A percentile compares a stretch with the other conserved stretches of the same genome.
Evolutionary conservation across 2,113 vertebrate species (phyloP).

Genomic region (Apteryx owenii): DNA sequence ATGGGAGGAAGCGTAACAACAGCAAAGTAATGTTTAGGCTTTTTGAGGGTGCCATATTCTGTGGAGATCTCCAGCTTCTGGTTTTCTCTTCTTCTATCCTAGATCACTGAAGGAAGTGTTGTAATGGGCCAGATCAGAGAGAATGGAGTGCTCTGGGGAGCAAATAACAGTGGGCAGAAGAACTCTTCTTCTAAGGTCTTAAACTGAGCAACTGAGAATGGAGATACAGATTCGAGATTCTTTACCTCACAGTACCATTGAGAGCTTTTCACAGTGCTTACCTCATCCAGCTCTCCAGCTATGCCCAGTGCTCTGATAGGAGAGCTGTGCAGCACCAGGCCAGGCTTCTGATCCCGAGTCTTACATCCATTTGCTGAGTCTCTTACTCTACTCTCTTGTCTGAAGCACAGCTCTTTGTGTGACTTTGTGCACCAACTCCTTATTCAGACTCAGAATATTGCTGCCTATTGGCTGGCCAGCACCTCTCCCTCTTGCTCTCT

Average conservation of each 20-base stretch:
- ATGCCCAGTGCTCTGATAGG: too few relatives aligned
- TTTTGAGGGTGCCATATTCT: not conserved
- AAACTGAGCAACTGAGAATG: too few relatives aligned
- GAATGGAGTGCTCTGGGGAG: not conserved
- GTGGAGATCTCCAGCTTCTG: not conserved
- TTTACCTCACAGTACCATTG: too few relatives aligned
- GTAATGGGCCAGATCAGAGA: too few relatives aligned
- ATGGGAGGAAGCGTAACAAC: not conserved
- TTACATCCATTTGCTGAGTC: too few relatives aligned
- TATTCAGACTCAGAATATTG: not conserved
- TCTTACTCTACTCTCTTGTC: too few relatives aligned
- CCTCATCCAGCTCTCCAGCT: not conserved
- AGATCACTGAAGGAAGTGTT: not conserved
- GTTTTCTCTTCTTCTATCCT: not conserved
- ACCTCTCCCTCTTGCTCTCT: not conserved
- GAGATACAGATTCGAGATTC: too few relatives aligned
- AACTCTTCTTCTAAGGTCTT: too few relatives aligned
- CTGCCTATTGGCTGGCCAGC: not conserved
- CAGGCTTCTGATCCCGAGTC: too few relatives aligned
- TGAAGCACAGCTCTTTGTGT: too few relatives aligned
- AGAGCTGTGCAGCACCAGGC: too few relatives aligned
- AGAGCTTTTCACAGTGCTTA: too few relatives aligned
- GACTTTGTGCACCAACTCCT: not conserved
- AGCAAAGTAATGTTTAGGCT: not conserved
- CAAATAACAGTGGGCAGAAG: not conserved